phyloP scores from a whole-genome alignment of 2,113 vertebrate species.

The Pipa parva region DNA sequence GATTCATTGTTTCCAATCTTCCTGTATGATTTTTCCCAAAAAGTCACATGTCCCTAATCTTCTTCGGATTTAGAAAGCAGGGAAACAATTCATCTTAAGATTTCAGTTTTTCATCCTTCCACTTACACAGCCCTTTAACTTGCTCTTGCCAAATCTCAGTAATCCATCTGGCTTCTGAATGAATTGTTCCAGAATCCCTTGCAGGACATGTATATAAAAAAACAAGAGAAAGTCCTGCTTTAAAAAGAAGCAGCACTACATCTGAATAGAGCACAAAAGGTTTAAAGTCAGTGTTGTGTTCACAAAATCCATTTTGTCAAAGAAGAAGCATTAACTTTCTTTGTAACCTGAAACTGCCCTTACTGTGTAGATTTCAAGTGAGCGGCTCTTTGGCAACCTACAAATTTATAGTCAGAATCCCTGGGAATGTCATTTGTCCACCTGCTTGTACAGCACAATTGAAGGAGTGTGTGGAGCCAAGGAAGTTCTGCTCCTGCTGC shows the following conservation, averaged over 20 bases:
- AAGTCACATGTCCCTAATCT: background rate
- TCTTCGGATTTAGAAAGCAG: background rate
- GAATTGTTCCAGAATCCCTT: background rate
- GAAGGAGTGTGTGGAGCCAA: constrained; percentile 27
- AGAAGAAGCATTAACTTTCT: constrained; percentile 40
- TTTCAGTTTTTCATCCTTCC: background rate
- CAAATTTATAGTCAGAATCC: constrained; percentile 59
- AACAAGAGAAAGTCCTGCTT: background rate
- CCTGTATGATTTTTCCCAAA: background rate
- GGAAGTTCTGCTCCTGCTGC: constrained; percentile 42
- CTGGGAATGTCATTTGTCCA: constrained; percentile 52
- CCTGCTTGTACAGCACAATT: constrained; percentile 42
- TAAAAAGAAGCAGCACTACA: background rate
- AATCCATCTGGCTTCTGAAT: no score
- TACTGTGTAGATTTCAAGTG: constrained; percentile 53
- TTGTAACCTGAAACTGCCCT: constrained; percentile 42
- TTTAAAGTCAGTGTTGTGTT: background rate
- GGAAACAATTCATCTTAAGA: background rate
- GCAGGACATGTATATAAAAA: background rate
- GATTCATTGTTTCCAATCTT: constrained; percentile 58
- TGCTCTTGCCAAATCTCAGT: background rate
- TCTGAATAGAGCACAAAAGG: background rate
- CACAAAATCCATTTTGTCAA: background rate
- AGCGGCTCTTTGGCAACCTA: constrained; percentile 50
- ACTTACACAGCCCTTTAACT: background rate